Evolutionary conservation across 2,797 vertebrate genomes (phyloP), one percentile per base, ranked within the genome.

Genomic region (Artibeus jamaicensis): DNA sequence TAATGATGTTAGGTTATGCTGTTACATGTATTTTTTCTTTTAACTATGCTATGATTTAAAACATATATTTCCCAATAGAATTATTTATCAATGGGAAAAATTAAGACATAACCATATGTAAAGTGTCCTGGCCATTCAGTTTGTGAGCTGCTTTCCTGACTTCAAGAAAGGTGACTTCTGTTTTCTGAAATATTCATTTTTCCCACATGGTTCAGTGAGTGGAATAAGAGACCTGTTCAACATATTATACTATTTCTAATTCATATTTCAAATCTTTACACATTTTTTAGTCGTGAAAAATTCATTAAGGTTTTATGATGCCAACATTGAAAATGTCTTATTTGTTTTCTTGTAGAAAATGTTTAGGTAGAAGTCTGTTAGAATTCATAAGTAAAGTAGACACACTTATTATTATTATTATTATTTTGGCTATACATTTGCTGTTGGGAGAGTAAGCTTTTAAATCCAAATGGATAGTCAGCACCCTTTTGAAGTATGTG

Each of bases 271-370:
- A 92, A 76, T 26, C 44, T 26, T 18, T 87, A 15, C 24, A 73
- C n/a, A 79, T 53, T 90, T 98, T 78, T 78, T 46, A 96, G 91
- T 92, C 42, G 86, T 85, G 84, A 90, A 94, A 94, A 89, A 82
- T 74, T 97, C 24, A 95, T 95, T 96, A 93, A 96, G 19, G 8
- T 97, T 97, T 97, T 93, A 95, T 79, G 86, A 4, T 83, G 39
- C 10, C 94, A 96, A 89, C 57, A 42, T 24, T 95, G n/a, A 97
- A 82, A 95, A 70, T 96, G 78, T 37, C 59, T 94, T 73, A 89
- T 55, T 29, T 96, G 77, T 55, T 97, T 95, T 76, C 82, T 93
- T 68, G 11, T 70, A 65, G 94, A 93, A 65, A 55, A 87, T 86
- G 88, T 96, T 95, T 95, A 53, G 74, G 53, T 37, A 88, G 42